Evolutionary conservation across 2,888 invertebrate genomes (phyloP), one percentile per base, ranked within the genome.

Genomic region (Scaptomyza parva): DNA sequence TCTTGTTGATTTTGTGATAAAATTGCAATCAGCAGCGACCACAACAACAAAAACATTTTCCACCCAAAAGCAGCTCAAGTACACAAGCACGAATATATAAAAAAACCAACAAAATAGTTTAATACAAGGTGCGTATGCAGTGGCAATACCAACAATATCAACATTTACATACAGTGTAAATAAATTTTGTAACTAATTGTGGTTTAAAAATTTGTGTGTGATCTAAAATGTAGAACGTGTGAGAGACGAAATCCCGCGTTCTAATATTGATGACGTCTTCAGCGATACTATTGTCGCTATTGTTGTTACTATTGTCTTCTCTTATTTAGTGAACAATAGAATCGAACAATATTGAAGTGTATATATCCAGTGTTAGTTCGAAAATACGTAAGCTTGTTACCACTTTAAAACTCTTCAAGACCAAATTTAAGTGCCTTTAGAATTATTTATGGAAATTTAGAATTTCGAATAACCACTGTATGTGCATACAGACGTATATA

Each of bases 1-100:
- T 77, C 70, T 82, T 87, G 86, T 88, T 82, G 86, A 81, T 81
- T 82, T 87, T 82, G 88, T 82, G 88, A 87, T 87, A 70, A 87
- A 87, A 82, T 76, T 82, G 82, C 88, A 79, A 82, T 87, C 83
- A 87, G 64, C 88, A 82, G 52, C 70, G 59, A 74, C 69, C 64
- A 65, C 63, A 78, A 85, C 60, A 78, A 78, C 62, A 76, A 69
- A 78, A 78, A 78, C 78, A 69, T 50, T 78, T 61, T 58, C 50
- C 47, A 77, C 57, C 57, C 45, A 64, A 72, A 76, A 64, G 51
- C 54, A 61, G 78, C 78, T 76, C 75, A 76, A 77, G 55, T 74
- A 74, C 69, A 76, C 60, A 68, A 73, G 54, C 51, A 61, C 54
- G 24, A 18, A 60, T 35, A 58, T 44, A 53, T 54, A 48, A 51